Conservation (phyloP, 1,140 invertebrate species). For the Eupristina koningsbergeri region DNA sequence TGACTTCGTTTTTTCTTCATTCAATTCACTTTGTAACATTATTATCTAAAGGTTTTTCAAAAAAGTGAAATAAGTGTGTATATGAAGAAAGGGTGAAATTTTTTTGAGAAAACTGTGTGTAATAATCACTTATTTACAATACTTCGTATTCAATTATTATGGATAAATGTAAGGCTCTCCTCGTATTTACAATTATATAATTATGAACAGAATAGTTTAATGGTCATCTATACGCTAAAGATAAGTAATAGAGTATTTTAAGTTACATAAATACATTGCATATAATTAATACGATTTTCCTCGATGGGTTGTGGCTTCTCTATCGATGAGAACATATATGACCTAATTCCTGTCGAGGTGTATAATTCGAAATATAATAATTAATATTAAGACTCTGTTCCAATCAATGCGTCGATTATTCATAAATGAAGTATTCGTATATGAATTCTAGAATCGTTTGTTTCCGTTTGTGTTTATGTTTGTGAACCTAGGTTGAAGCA, state of each 20-base stretch:
- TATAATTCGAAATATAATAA: conserved; percentile 33
- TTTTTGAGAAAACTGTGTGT: conserved; percentile 46
- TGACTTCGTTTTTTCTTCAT: conserved; percentile 22
- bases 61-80: conserved; percentile 13
- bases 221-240: conserved; percentile 46
- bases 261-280: conserved; percentile 50
- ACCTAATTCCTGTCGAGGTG: conserved; percentile 49
- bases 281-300: conserved; percentile 50
- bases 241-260: conserved; percentile 51
- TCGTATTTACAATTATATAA: conserved; percentile 51
- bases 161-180: conserved; percentile 50
- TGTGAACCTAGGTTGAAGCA: neutral
- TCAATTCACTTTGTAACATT: conserved; percentile 12
- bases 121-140: conserved; percentile 53
- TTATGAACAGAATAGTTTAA: conserved; percentile 48
- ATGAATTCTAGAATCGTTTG: neutral
- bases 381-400: conserved; percentile 43
- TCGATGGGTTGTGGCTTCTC: conserved; percentile 43
- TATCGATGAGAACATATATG: conserved; percentile 45
- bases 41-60: conserved; percentile 18
- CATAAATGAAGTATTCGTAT: conserved; percentile 20
- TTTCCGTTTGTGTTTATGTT: neutral
- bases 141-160: conserved; percentile 51
- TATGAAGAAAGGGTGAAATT: neutral
- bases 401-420: conserved; percentile 40